Evolutionary conservation across 1,140 invertebrate genomes (phyloP).

Genomic region (Zaprionus ghesquierei): DNA sequence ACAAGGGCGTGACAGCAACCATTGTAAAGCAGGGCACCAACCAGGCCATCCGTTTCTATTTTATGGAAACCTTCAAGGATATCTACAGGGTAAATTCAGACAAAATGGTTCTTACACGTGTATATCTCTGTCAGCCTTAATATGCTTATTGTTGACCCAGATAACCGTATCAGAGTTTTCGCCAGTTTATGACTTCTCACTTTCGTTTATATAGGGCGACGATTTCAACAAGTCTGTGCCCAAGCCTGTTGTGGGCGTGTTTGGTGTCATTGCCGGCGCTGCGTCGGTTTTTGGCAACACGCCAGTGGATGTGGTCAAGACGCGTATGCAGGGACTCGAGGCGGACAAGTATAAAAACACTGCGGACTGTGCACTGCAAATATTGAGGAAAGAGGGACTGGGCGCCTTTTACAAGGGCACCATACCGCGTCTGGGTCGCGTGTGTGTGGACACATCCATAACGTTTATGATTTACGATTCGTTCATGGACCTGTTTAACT

Average conservation of each 20-base stretch:
- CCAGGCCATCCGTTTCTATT: slow-evolving; percentile 98
- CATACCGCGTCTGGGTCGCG: slow-evolving; percentile 95
- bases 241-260: slow-evolving; percentile 92
- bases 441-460: slow-evolving; percentile 98
- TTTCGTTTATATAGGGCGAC: slow-evolving; percentile 84
- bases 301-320: slow-evolving; percentile 99
- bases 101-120: too few species aligned
- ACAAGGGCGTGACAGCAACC: slow-evolving; percentile 97
- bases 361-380: slow-evolving; percentile 94
- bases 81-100: slow-evolving; percentile 88
- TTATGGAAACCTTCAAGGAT: slow-evolving; percentile 98
- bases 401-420: slow-evolving; percentile 99
- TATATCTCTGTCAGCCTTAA: too few species aligned
- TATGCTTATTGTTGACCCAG: too few species aligned
- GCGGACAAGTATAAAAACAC: slow-evolving; percentile 98
- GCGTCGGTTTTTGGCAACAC: slow-evolving; percentile 99
- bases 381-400: slow-evolving; percentile 96
- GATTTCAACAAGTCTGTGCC: slow-evolving; percentile 92
- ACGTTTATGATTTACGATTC: slow-evolving; percentile 99
- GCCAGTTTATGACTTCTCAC: not conserved
- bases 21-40: slow-evolving; percentile 99
- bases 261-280: slow-evolving; percentile 97
- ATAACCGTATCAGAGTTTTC: too few species aligned
- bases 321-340: slow-evolving; percentile 99
- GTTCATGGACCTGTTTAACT: slow-evolving; percentile 96